Evolutionary conservation across 2,797 vertebrate species (phyloP), one percentile per base, ranked within the genome.

Genomic region (Sorex maritimensis): DNA sequence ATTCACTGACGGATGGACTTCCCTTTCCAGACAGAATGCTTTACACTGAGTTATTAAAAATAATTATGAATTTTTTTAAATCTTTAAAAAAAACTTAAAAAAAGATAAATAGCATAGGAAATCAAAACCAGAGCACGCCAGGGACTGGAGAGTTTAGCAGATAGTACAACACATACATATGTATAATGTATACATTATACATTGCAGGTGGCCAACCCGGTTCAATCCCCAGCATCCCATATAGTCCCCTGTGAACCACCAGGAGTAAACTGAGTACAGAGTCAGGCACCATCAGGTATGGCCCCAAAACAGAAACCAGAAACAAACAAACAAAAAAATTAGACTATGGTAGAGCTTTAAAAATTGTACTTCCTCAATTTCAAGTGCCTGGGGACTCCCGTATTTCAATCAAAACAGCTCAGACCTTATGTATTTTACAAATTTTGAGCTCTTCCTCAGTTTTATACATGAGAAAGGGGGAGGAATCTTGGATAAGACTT

Each of bases 41-140:
- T 92, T 91, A 28, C 14, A 58, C 15, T 89, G 19, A 21, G 86
- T 65, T 84, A 72, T 75, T 44, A 69, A 26, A 94, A 67, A 84
- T 34, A 34, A 34, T 34, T 34, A 34, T 34, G 34, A 34, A 34
- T 34, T 34, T 34, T 34, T 34, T 34, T 34, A 34, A 34, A 34
- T 34, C 34, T 34, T 34, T 34, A 2, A 34, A 34, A 34, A 34
- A 69, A 92, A 85, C 84, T 46, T 84, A 61, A 92, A 90, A 63
- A 73, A 83, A 91, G 88, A 96, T 74, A 94, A 91, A 87, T 81
- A 94, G 73, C 78, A 86, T 3, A 80, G 2, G 82, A 67, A 85
- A 74, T 85, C n/a, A 86, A 68, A 68, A 13, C 28, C 11, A 68
- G 24, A 52, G 49, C 49, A 52, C 49, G 11, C 41, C 10, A 52